Evolutionary conservation across 1,140 invertebrate genomes (phyloP), one percentile per base, ranked within the genome.

Genomic region (Nomia melanderi): DNA sequence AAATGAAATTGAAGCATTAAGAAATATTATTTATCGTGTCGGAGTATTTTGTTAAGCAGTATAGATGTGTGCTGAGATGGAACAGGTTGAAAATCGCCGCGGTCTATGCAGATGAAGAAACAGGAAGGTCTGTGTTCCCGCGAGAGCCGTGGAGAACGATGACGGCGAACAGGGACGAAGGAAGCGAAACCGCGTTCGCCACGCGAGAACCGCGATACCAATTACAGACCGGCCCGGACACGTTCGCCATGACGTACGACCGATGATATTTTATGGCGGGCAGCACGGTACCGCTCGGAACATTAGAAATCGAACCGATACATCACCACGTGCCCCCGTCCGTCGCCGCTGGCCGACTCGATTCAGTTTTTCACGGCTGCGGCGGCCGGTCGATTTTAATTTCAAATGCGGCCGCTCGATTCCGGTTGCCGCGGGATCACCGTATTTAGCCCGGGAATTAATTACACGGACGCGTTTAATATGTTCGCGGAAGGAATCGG

Each of bases 211-310:
- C 31, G 70, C 70, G n/a, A 74, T 74, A 74, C 72, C 72, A 74
- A 74, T 74, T 74, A 74, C 72, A 56, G 41, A 44, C 62, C 36
- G 47, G 7, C 41, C n/a, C 31, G 47, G 59, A 64, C 59, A 41
- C 72, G 50, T 33, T 50, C 41, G 4, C 59, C 60, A 36, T 73
- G 71, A 73, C 71, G 60, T 56, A 65, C 36, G 60, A 27, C 44
- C 72, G 62, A 74, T 66, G 72, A 74, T 74, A 66, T 66, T 74
- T 74, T 74, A 74, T 74, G 72, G 62, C 20, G n/a, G 72, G n/a
- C 17, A 5, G 59, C 20, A 33, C 33, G 31, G 59, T 62, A 62
- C 62, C 25, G 59, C 11, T 25, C 60, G 50, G 62, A 66, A 56
- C 62, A 74, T 74, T 74, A 74, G 72, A 74, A 74, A 74, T 66